Conservation (phyloP, 1,140 invertebrate genomes). For the Adelges cooleyi region DNA sequence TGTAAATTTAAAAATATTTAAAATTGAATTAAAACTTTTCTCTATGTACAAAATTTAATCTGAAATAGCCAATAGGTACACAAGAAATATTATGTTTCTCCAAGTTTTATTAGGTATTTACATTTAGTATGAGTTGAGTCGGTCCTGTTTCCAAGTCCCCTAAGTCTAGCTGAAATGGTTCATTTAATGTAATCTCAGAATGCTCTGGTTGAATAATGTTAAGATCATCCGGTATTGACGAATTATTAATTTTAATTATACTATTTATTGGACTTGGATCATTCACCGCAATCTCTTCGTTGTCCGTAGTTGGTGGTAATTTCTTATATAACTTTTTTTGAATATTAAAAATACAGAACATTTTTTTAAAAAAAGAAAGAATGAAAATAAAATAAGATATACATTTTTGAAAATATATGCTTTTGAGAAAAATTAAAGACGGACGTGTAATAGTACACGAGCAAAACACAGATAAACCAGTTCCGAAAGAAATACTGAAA, state of each 20-base stretch:
- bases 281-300: background rate
- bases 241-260: background rate
- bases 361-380: background rate
- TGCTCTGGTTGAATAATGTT: background rate
- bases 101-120: background rate
- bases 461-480: no score
- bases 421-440: no score
- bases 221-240: no score
- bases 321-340: background rate
- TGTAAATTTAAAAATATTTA: background rate
- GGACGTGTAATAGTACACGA: no score
- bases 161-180: background rate
- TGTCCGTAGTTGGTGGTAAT: no score
- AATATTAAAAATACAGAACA: background rate
- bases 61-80: background rate
- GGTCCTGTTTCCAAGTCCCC: no score
- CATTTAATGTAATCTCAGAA: background rate
- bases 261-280: slow-evolving; percentile 3
- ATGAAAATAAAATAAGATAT: background rate
- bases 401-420: background rate
- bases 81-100: background rate
- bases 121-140: background rate
- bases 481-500: background rate
- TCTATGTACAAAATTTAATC: no score
- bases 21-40: no score